Base-by-base conservation (phyloP, 2,113 vertebrate species). In the Lepisosteus osseus region DNA sequence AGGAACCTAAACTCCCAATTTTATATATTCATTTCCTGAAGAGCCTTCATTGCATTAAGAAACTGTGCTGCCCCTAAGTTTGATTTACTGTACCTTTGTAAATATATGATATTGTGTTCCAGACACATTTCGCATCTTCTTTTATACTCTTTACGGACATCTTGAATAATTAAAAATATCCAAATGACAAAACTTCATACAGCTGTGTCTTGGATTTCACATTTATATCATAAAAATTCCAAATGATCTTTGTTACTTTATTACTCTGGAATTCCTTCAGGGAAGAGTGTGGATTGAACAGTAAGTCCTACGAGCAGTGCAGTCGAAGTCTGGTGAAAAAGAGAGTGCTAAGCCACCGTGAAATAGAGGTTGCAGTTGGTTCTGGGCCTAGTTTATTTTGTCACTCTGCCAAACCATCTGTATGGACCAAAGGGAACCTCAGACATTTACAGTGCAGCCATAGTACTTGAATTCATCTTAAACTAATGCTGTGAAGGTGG, bases 321-420 rank as follows among this genome's bases (percentile, higher is more conserved):
- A 81, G 81, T 80, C 86, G 78, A 85, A 86, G 88, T 87, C 80
- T 85, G 80, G 79, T 80, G 81, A 81, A 78, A 83, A 77, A 79
- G 85, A 86, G 86, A 86, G 86, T 89, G 89, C 83, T 89, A 89
- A 91, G 86, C 85, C 82, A 87, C 88, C 85, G 88, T 90, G 87
- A 92, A 91, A 90, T 90, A 87, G 86, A 87, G 82, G 84, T 87
- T 85, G 80, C 85, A 77, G 80, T 87, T 83, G 85, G 87, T 89
- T 82, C 86, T 76, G 74, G 84, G 76, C 86, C 76, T 82, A 89
- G 89, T 89, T 91, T 90, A 82, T 86, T 85, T 89, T 89, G 88
- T 91, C 88, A 85, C 75, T 45, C 76, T 81, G 87, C 86, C 89
- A 92, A 89, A 90, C 88, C 89, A 88, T 90, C 83, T 87, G 88